Percentiles rank a stretch among this genome's conserved stretches.
phyloP scores from a whole-genome alignment of 2,797 vertebrate species.

The Pitangus sulphuratus region DNA sequence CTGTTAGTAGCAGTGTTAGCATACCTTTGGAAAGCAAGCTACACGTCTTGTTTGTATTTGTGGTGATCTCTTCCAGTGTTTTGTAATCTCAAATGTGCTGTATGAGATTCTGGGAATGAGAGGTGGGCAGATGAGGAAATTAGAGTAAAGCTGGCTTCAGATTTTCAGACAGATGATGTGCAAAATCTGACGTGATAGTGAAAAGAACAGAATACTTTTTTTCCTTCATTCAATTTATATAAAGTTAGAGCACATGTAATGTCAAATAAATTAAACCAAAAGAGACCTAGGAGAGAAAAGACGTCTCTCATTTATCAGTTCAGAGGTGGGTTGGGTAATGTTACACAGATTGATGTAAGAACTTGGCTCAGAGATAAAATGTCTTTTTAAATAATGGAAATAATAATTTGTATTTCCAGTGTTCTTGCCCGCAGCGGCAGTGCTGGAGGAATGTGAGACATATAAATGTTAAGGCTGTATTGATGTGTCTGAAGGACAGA shows the following conservation, averaged over 20 bases:
- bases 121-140: not conserved
- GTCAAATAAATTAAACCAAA: not conserved
- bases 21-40: not conserved
- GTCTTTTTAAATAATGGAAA: not conserved
- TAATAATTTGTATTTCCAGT: not conserved
- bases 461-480: not conserved
- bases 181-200: not conserved
- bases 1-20: not conserved
- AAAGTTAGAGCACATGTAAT: not conserved
- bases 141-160: not conserved
- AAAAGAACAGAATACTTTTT: not conserved
- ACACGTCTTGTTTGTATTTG: slow-evolving; percentile 15
- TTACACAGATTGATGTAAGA: not conserved
- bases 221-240: not conserved
- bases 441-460: not conserved
- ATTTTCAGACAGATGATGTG: not conserved
- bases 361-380: not conserved
- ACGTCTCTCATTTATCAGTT: not conserved
- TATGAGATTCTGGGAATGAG: not conserved
- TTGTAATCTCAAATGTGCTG: slow-evolving; percentile 7
- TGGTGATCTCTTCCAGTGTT: not conserved
- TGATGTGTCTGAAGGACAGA: not conserved
- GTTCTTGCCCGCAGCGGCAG: not conserved
- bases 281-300: not conserved
- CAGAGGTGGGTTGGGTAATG: not conserved